phyloP scores from a whole-genome alignment of 2,113 vertebrate genomes.

The Sula dactylatra region DNA sequence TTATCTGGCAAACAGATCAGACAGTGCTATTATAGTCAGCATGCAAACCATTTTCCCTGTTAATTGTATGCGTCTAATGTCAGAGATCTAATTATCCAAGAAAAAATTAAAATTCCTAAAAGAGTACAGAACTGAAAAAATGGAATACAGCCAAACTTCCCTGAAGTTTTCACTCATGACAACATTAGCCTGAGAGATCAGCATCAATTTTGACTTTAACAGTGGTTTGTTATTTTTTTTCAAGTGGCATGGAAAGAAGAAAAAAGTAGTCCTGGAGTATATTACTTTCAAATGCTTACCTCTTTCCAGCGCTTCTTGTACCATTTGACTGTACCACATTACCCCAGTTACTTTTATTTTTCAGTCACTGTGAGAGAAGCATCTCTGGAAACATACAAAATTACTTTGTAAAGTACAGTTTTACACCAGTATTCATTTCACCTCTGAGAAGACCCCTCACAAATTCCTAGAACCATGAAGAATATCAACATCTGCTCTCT shows the following conservation, averaged over 20 bases:
- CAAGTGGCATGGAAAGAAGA: neutral
- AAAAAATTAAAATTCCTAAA: slow-evolving; percentile 42
- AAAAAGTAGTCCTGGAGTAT: neutral
- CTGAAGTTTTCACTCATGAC: neutral
- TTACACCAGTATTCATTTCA: neutral
- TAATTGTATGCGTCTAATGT: slow-evolving; percentile 37
- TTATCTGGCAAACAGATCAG: slow-evolving; percentile 22
- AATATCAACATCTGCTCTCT: neutral
- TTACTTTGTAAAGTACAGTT: neutral
- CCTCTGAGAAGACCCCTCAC: neutral
- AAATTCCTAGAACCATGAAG: neutral
- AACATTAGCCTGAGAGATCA: neutral
- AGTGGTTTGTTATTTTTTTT: neutral
- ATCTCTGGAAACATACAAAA: neutral
- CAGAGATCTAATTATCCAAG: slow-evolving; percentile 51
- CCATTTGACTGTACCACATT: neutral
- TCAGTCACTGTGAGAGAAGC: neutral
- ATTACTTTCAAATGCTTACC: neutral
- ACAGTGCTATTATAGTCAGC: neutral
- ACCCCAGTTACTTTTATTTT: neutral
- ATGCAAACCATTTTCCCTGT: slow-evolving; percentile 7
- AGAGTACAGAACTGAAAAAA: neutral
- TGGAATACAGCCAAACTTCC: neutral
- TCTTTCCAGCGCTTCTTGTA: neutral
- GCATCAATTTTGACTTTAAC: neutral